Evolutionary conservation across 1,140 invertebrate genomes (phyloP).

Genomic region (Ridgeia piscesae): DNA sequence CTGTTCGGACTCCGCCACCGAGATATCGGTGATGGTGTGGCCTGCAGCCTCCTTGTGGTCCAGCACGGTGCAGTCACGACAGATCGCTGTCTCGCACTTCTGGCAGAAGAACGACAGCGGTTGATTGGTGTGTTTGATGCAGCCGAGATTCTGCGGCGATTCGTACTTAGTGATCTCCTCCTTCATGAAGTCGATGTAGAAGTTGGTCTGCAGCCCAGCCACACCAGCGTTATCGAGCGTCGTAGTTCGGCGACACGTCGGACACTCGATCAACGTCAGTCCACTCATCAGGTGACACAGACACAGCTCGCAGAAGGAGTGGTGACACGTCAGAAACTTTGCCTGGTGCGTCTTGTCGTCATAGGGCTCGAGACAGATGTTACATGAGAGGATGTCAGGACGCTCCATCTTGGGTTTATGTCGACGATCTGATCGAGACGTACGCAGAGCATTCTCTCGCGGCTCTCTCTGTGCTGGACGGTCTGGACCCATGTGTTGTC

Average conservation of each 20-base stretch:
- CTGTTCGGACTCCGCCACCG: slow-evolving; percentile 26
- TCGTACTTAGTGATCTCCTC: slow-evolving; percentile 20
- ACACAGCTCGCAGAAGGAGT: slow-evolving; percentile 61
- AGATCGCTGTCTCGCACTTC: slow-evolving; percentile 49
- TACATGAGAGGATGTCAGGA: slow-evolving; percentile 27
- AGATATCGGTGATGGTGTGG: slow-evolving; percentile 50
- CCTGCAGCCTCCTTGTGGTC: slow-evolving; percentile 50
- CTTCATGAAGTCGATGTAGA: slow-evolving; percentile 30
- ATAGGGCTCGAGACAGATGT: slow-evolving; percentile 51
- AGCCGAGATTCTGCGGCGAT: neutral
- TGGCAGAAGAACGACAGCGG: slow-evolving; percentile 55
- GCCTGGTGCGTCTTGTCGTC: slow-evolving; percentile 49
- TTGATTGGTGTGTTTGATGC: slow-evolving; percentile 46
- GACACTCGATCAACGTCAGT: slow-evolving; percentile 21
- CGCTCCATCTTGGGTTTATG: neutral
- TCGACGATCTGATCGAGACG: neutral
- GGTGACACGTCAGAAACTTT: slow-evolving; percentile 55
- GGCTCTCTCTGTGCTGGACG: neutral
- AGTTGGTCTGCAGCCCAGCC: slow-evolving; percentile 31
- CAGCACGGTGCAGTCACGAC: slow-evolving; percentile 52
- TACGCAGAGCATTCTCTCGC: neutral
- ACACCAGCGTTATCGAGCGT: slow-evolving; percentile 20
- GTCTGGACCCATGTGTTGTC: neutral
- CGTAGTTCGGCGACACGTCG: slow-evolving; percentile 16
- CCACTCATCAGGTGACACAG: slow-evolving; percentile 49